Evolutionary conservation across 2,113 vertebrate species (phyloP).

Genomic region (Microcebus ravelobensis): DNA sequence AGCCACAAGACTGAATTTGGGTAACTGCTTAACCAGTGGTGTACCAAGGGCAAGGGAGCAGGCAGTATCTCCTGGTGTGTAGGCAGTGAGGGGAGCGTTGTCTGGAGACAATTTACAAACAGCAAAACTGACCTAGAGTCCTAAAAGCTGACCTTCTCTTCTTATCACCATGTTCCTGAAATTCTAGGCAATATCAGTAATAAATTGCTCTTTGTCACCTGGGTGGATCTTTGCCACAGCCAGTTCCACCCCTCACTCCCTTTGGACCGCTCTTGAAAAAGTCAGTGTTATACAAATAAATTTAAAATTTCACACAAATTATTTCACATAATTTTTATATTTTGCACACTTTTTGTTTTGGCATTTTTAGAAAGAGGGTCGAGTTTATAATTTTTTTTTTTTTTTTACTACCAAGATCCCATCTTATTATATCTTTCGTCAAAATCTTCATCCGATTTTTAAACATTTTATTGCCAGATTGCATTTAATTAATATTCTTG

Average conservation of each 20-base stretch:
- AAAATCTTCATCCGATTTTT: conserved; percentile 10
- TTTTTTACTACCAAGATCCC: not conserved
- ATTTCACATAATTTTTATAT: not conserved
- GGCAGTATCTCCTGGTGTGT: not conserved
- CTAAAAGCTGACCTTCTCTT: not conserved
- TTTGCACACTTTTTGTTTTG: not conserved
- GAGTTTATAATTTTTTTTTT: not conserved
- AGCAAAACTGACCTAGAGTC: not conserved
- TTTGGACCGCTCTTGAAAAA: not conserved
- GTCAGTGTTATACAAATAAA: not conserved
- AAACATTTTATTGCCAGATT: conserved; percentile 16
- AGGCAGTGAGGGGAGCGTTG: too few species aligned
- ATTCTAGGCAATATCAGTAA: not conserved
- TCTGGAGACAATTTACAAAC: not conserved
- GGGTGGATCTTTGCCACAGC: not conserved
- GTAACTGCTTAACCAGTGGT: not conserved
- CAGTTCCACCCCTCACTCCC: not conserved
- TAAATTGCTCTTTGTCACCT: not conserved
- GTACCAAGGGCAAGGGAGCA: too few species aligned
- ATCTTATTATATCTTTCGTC: not conserved
- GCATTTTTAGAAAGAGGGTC: not conserved
- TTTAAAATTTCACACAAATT: not conserved
- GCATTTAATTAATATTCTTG: not conserved
- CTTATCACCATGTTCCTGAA: not conserved
- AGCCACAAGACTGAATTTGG: not conserved